Conservation (phyloP, 2,797 vertebrate genomes). For the Sebastolobus altivelis region DNA sequence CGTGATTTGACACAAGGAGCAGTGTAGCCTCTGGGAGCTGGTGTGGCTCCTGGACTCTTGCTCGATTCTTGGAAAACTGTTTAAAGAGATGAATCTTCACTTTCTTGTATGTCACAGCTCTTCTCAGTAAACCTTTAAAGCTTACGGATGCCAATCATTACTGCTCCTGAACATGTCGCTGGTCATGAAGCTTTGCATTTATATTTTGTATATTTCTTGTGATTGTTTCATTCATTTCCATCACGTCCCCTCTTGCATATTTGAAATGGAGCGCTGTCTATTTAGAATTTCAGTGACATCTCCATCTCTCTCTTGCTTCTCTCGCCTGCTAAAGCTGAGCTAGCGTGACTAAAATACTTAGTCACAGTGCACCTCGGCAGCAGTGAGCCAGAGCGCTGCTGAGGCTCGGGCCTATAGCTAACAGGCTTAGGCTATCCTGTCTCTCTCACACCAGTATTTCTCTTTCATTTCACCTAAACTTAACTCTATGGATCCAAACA, state of each 20-base stretch:
- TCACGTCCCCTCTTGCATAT: neutral
- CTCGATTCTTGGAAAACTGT: constrained; percentile 2
- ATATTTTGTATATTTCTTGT: constrained; percentile 1
- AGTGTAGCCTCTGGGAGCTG: neutral
- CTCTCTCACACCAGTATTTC: constrained; percentile 44
- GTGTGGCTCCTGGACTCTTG: neutral
- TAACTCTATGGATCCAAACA: constrained; percentile 27
- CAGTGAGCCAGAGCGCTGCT: constrained; percentile 30
- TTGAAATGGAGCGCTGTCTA: constrained; percentile 15
- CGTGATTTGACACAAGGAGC: neutral
- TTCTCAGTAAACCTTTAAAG: constrained; percentile 23
- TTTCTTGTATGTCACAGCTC: neutral
- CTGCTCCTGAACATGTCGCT: neutral
- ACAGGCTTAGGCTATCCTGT: constrained; percentile 65
- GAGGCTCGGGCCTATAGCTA: constrained; percentile 43
- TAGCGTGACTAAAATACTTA: constrained; percentile 70
- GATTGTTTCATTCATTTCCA: constrained; percentile 32
- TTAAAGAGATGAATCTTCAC: neutral
- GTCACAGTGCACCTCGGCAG: constrained; percentile 63
- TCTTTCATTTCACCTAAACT: constrained; percentile 39
- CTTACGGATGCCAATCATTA: neutral
- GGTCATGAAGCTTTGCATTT: neutral
- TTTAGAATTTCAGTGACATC: constrained; percentile 59
- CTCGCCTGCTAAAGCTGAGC: constrained; percentile 74
- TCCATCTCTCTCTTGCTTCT: constrained; percentile 68